phyloP scores from a whole-genome alignment of 2,113 vertebrate genomes.

The Laticauda colubrina region DNA sequence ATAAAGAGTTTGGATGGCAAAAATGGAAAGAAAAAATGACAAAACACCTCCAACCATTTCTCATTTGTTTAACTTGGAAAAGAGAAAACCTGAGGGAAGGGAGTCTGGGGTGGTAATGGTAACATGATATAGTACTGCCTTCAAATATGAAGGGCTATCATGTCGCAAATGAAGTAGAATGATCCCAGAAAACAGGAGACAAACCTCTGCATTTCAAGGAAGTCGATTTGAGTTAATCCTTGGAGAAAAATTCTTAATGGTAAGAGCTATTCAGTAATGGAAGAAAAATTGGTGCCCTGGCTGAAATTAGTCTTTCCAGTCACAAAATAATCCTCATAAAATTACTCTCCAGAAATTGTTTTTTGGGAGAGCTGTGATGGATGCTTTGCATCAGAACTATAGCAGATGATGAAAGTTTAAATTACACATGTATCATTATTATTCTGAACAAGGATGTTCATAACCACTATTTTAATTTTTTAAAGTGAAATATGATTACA shows the following conservation, averaged over 20 bases:
- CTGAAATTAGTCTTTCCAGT: not conserved
- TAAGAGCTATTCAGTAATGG: not conserved
- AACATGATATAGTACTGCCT: not conserved
- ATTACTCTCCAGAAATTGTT: not conserved
- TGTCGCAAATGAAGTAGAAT: not conserved
- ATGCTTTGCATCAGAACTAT: not conserved
- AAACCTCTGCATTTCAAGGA: not conserved
- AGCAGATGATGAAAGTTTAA: not conserved
- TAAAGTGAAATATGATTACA: not conserved
- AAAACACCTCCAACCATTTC: not conserved
- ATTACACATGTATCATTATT: not conserved
- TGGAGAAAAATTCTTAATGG: not conserved
- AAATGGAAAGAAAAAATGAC: not conserved
- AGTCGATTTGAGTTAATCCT: not conserved
- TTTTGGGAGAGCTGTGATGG: no score
- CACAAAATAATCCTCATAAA: not conserved
- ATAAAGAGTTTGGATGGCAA: not conserved
- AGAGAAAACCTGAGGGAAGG: not conserved
- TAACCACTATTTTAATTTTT: not conserved
- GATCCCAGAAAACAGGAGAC: not conserved
- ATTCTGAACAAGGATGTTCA: not conserved
- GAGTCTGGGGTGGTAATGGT: not conserved
- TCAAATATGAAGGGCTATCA: not conserved
- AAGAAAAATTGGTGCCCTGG: not conserved
- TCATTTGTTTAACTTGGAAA: not conserved